Evolutionary conservation across 1,140 invertebrate species (phyloP).

Genomic region (Panagrolaimus sp.): DNA sequence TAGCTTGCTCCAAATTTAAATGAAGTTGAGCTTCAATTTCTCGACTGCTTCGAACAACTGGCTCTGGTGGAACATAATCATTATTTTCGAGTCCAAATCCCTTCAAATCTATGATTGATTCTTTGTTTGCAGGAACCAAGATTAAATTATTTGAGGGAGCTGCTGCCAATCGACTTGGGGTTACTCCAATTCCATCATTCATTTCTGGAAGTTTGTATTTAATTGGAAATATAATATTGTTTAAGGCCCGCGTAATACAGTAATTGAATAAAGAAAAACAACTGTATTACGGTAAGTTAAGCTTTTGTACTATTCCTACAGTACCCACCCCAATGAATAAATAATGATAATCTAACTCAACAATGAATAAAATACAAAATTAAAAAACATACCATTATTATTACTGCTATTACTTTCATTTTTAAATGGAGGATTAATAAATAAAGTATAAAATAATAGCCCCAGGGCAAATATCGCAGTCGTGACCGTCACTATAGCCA

Average conservation of each 20-base stretch:
- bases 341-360: no score
- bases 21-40: slow-evolving; percentile 2
- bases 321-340: no score
- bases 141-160: neutral
- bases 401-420: neutral
- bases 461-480: slow-evolving; percentile 4
- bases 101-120: neutral
- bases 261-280: no score
- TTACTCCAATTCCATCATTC: neutral
- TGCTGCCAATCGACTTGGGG: neutral
- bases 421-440: neutral
- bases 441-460: neutral
- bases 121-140: neutral
- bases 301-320: no score
- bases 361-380: no score
- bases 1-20: no score
- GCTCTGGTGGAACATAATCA: neutral
- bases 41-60: neutral
- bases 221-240: no score
- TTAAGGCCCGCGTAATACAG: no score
- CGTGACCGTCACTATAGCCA: neutral
- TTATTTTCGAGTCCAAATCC: neutral
- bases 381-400: no score
- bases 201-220: no score
- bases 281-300: no score